A percentile compares a stretch with the other conserved stretches of the same genome.
phyloP scores from a whole-genome alignment of 2,113 vertebrate species.

The Nycticebus coucang region DNA sequence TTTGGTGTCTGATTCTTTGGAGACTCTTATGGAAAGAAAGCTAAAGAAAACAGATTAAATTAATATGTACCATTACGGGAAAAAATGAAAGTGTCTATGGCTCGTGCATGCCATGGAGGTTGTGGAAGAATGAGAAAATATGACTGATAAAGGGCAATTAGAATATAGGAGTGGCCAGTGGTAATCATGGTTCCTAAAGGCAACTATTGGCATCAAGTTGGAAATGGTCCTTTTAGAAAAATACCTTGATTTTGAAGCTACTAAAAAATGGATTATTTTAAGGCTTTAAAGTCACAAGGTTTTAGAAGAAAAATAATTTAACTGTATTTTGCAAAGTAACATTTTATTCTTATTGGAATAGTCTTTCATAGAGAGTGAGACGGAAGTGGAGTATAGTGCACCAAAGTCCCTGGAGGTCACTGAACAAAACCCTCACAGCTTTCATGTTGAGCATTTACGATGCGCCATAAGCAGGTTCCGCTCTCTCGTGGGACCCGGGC shows the following conservation, averaged over 20 bases:
- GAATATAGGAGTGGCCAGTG: not conserved
- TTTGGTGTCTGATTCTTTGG: not conserved
- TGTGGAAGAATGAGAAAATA: not conserved
- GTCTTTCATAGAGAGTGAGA: not conserved
- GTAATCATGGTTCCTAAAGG: not conserved
- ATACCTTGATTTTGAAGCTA: not conserved
- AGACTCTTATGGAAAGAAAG: not conserved
- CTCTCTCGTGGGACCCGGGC: not conserved
- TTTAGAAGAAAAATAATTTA: not conserved
- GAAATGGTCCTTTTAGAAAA: slow-evolving; percentile 7
- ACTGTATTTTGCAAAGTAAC: not conserved
- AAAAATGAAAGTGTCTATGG: not conserved
- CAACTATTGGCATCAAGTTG: not conserved
- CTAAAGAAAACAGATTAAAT: not conserved
- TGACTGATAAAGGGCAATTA: not conserved
- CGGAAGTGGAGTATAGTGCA: not conserved
- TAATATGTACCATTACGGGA: not conserved
- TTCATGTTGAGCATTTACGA: fast-evolving
- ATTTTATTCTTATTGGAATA: not conserved
- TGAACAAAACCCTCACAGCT: not conserved
- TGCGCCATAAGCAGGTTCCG: too few relatives aligned
- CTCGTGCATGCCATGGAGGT: not conserved
- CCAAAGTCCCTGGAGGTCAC: not conserved
- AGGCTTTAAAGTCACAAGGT: not conserved
- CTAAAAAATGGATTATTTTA: not conserved